Evolutionary conservation across 1,140 invertebrate species (phyloP).

Genomic region (Microplitis mediator): DNA sequence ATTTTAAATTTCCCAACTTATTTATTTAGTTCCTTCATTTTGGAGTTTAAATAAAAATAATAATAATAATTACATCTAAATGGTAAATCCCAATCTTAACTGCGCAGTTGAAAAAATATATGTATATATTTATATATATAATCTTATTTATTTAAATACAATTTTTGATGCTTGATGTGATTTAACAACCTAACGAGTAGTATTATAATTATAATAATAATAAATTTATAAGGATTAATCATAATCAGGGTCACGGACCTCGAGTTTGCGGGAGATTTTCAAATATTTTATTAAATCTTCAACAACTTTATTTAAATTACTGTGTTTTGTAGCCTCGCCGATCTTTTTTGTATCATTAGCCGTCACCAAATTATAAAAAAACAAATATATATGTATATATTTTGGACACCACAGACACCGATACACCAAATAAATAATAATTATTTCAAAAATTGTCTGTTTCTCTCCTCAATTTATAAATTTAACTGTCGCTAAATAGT

Average conservation of each 20-base stretch:
- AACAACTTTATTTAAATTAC: background rate
- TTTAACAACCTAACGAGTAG: constrained; percentile 3
- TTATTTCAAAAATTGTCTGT: background rate
- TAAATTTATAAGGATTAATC: too few relatives aligned
- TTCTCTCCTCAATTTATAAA: background rate
- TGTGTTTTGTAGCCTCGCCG: too few relatives aligned
- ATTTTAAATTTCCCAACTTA: too few relatives aligned
- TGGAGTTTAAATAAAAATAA: background rate
- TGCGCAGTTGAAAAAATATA: constrained; percentile 29
- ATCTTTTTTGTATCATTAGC: too few relatives aligned
- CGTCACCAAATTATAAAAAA: too few relatives aligned
- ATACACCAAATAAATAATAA: too few relatives aligned
- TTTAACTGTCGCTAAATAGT: background rate
- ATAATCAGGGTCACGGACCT: background rate
- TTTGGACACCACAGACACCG: too few relatives aligned
- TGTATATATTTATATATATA: constrained; percentile 19
- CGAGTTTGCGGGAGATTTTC: constrained; percentile 10
- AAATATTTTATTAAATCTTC: background rate
- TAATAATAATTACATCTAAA: too few relatives aligned
- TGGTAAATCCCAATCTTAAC: constrained; percentile 12
- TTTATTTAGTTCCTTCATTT: too few relatives aligned
- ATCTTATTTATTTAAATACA: background rate
- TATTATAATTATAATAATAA: background rate
- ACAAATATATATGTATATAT: too few relatives aligned
- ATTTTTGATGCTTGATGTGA: background rate